Evolutionary conservation across 2,797 vertebrate genomes (phyloP), one percentile per base, ranked within the genome.

Genomic region (Artibeus jamaicensis): DNA sequence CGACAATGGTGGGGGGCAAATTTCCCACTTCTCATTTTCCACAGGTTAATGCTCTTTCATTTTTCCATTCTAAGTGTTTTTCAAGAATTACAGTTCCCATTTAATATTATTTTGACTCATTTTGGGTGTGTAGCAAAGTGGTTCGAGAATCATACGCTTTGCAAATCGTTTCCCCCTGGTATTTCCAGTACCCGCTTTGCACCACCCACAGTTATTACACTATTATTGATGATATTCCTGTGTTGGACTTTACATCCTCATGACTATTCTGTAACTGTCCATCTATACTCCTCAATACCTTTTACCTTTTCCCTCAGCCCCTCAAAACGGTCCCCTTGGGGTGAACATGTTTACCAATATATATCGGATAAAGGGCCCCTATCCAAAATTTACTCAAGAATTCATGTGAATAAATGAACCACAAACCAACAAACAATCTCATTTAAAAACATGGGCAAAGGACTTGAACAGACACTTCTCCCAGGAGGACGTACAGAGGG

Each of bases 1-100:
- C 15, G 4, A 14, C 5, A 55, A 4, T 18, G 5, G 24, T 44
- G 6, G 3, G 6, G 22, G 34, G 10, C 46, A 9, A 4, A 19
- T 44, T 32, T 26, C 48, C 9, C 22, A 34, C 37, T 48, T 65
- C 22, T 55, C 12, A n/a, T n/a, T n/a, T n/a, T n/a, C n/a, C n/a
- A n/a, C n/a, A n/a, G n/a, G n/a, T n/a, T n/a, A n/a, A n/a, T n/a
- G n/a, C 14, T 16, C 2, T 65, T 32, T 32, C 12, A 65, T n/a
- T 65, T 19, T n/a, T 67, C 18, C 16, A 9, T 55, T 55, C n/a
- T 55, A 7, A 21, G 2, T 34, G 26, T 67, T 8, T 9, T 24
- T n/a, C n/a, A 24, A 22, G 26, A 18, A 19, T 67, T 18, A 67
- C 65, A 34, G 16, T 34, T 67, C 8, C 19, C n/a, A 34, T 34